Evolutionary conservation across 2,888 invertebrate genomes (phyloP), one percentile per base, ranked within the genome.

Genomic region (Phaedon cochleariae): DNA sequence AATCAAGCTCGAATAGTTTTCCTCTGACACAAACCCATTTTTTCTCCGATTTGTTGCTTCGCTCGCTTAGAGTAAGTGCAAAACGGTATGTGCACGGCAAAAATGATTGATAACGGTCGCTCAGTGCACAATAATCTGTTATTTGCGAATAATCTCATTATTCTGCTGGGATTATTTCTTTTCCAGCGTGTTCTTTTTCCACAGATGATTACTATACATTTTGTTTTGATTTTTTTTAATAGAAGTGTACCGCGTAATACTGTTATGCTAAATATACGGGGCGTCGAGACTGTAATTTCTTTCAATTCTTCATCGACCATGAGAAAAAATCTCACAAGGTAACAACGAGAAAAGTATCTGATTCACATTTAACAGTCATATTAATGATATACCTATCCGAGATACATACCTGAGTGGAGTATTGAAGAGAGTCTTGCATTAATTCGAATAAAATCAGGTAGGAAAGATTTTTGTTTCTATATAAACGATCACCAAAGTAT

Each of bases 201-300:
- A 41, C 41, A 41, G 41, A 41, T 41, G 41, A 41, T 41, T 41
- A 41, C 41, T 41, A n/a, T n/a, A 41, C 41, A 41, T 41, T 41
- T 41, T 12, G 41, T 6, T 41, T 41, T 15, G 4, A 41, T 41
- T 41, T 41, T 41, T 41, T 41, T 15, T 41, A 41, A 41, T 41
- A 15, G 15, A 15, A 41, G n/a, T 3, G 41, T 41, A 41, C 41
- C 41, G 15, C 41, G 41, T 41, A n/a, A 41, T 41, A 41, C 41
- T 41, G 41, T 41, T 41, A 41, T 15, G 41, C 41, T 41, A 41
- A n/a, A 15, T 3, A 10, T n/a, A 12, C 15, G 41, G 26, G 41
- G 41, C 41, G 15, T 41, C 41, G 15, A 15, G 12, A 4, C 41
- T 41, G 41, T 41, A 41, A 41, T 41, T 41, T 41, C 41, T 41